phyloP scores from a whole-genome alignment of 2,113 vertebrate species.

The Corythoichthys haematopterus region DNA sequence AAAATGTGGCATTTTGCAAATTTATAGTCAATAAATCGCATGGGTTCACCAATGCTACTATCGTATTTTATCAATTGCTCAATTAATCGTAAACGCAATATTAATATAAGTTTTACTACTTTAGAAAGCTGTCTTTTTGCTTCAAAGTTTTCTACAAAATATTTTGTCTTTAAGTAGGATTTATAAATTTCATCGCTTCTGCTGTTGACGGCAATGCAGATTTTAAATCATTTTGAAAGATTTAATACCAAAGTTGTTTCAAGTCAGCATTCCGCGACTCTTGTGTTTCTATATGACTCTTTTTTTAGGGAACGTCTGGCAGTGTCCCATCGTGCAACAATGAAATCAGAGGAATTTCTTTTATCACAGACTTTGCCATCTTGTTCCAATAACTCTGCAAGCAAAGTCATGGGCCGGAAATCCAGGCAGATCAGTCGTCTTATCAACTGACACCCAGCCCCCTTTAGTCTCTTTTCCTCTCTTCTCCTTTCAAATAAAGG shows the following conservation, averaged over 20 bases:
- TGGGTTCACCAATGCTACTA: no score
- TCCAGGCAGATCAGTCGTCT: constrained; percentile 58
- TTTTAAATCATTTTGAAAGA: background rate
- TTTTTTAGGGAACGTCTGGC: constrained; percentile 29
- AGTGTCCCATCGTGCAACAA: constrained; percentile 44
- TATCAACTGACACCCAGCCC: constrained; percentile 60
- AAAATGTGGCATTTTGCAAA: no score
- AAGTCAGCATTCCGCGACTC: background rate
- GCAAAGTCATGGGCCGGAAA: constrained; percentile 57
- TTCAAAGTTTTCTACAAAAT: background rate
- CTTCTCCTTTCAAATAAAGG: constrained; percentile 8
- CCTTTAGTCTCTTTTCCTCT: constrained; percentile 15
- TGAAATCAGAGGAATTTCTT: constrained; percentile 67
- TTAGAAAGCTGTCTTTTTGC: background rate
- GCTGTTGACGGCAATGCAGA: background rate
- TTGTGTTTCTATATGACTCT: background rate
- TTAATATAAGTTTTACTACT: background rate
- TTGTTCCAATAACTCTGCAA: constrained; percentile 68
- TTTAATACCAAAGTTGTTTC: background rate
- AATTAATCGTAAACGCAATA: background rate
- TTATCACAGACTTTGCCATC: constrained; percentile 63
- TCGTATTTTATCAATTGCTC: no score
- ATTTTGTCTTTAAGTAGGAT: background rate
- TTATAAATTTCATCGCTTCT: background rate
- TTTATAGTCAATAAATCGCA: no score